These are phyloP conservation scores for Lepidonotus clava DNA, from an alignment of 2,888 invertebrate genomes.

Conservation along the genomic window DNA sequence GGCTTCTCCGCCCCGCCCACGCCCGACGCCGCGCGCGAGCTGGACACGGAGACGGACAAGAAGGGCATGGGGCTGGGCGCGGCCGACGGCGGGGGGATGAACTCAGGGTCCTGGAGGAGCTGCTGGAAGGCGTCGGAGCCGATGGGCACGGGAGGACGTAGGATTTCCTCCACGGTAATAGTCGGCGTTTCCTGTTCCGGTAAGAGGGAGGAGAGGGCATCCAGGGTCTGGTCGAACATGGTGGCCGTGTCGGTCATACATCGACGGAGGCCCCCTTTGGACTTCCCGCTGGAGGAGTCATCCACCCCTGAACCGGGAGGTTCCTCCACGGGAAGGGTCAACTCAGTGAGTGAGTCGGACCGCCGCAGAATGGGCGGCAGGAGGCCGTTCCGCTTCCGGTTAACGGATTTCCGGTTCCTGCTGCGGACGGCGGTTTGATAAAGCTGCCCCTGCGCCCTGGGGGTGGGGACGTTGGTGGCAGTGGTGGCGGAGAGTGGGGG, in stretches of 20 bases:
- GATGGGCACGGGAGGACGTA: background rate
- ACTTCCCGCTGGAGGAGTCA: too few species aligned
- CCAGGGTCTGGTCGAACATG: background rate
- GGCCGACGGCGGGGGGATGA: background rate
- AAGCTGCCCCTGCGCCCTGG: background rate
- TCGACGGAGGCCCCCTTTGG: background rate
- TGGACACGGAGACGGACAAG: background rate
- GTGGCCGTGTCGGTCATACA: background rate
- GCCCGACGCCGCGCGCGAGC: background rate
- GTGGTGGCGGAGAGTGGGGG: background rate
- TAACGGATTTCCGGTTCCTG: too few species aligned
- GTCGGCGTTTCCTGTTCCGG: background rate
- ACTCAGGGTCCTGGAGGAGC: background rate
- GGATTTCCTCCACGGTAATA: background rate
- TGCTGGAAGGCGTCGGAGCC: slow-evolving; percentile 13
- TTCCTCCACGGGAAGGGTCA: background rate
- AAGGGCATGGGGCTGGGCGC: background rate
- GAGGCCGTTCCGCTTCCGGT: background rate
- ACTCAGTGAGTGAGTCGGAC: background rate
- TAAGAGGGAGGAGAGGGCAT: background rate
- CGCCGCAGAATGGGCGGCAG: slow-evolving; percentile 6
- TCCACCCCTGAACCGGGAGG: background rate
- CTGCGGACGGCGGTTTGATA: background rate
- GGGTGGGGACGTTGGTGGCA: background rate
- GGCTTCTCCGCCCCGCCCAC: background rate